Conservation (phyloP, 30 jellyfish, hydroid and myxozoan species). For the Turritopsis dohrnii region DNA sequence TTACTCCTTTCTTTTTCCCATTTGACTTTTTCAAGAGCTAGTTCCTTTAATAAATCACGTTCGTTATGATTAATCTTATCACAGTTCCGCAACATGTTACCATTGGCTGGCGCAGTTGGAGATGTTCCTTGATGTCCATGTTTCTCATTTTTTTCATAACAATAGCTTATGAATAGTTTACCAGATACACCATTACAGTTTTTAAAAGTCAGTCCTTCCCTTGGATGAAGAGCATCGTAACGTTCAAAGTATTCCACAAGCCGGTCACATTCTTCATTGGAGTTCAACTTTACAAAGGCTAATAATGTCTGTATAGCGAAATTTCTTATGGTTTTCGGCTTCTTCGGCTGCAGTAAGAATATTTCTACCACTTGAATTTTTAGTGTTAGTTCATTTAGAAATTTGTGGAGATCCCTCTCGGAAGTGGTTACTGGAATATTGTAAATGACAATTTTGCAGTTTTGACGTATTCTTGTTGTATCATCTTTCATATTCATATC, state of each 20-base stretch:
- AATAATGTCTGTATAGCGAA: not conserved
- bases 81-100: not conserved
- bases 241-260: slow-evolving; percentile 3
- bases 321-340: not conserved
- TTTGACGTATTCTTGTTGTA: not conserved
- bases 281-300: not conserved
- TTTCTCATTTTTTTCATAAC: not conserved
- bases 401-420: not conserved
- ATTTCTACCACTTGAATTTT: not conserved
- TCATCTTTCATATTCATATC: not conserved
- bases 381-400: not conserved
- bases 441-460: not conserved
- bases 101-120: not conserved
- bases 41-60: not conserved
- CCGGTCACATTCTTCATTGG: slow-evolving; percentile 8
- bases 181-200: not conserved
- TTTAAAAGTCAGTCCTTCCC: not conserved
- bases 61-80: not conserved
- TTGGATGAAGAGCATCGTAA: not conserved
- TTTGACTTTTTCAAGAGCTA: not conserved
- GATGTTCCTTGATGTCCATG: not conserved
- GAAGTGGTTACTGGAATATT: not conserved
- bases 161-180: not conserved
- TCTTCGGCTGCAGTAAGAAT: not conserved
- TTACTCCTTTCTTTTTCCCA: not conserved